These are phyloP conservation scores for Disparrhopalites patrizii DNA, from an alignment of 2,888 invertebrate genomes.

Conservation along the genomic window DNA sequence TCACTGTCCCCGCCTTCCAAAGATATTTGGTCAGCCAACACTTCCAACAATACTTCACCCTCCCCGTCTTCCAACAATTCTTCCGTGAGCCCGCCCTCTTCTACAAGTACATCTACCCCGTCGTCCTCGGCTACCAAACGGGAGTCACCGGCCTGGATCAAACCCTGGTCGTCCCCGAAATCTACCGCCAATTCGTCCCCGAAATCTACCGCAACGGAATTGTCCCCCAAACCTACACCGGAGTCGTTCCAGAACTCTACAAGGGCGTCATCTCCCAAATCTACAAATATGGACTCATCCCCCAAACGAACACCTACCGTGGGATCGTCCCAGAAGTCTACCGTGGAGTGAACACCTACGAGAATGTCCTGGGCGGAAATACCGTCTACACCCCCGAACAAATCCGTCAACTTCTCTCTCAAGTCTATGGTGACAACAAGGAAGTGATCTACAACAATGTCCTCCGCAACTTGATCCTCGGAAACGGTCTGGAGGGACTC, in stretches of 20 bases:
- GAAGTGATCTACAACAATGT: no score
- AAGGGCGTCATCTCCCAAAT: neutral
- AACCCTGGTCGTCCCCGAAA: neutral
- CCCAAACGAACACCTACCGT: neutral
- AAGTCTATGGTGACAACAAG: no score
- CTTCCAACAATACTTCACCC: constrained; percentile 32
- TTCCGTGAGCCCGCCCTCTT: constrained; percentile 29
- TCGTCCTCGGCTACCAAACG: neutral
- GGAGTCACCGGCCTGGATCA: neutral
- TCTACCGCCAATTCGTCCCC: constrained; percentile 2
- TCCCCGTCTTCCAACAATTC: constrained; percentile 24
- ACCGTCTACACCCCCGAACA: no score
- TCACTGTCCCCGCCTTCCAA: constrained; percentile 27
- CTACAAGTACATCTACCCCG: constrained; percentile 33
- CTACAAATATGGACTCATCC: neutral
- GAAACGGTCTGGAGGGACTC: no score
- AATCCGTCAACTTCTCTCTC: no score
- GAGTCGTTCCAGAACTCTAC: neutral
- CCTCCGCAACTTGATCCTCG: no score
- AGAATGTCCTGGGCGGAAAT: neutral
- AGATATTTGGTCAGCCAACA: constrained; percentile 18
- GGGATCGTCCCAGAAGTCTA: neutral
- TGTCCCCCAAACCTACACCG: neutral
- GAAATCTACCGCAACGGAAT: constrained; percentile 1
- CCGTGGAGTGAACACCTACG: neutral